Conservation (phyloP, 2,113 vertebrate species). For the Megaceryle torquata region DNA sequence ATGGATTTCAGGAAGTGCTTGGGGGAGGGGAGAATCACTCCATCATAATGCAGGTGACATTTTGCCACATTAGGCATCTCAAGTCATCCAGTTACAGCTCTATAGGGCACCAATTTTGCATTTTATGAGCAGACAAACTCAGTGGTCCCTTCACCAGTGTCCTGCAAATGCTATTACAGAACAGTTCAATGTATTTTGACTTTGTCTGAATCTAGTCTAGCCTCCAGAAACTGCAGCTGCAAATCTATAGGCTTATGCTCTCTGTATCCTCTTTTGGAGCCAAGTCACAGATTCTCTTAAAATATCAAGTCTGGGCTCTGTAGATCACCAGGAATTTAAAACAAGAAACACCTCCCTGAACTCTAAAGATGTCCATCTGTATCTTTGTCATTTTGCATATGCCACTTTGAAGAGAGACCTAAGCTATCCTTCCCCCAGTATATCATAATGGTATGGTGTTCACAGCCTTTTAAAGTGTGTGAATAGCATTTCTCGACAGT, state of each 20-base stretch:
- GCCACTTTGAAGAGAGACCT: background rate
- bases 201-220: background rate
- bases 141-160: background rate
- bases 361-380: background rate
- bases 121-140: background rate
- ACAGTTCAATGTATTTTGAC: background rate
- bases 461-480: background rate
- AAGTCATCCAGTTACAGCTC: background rate
- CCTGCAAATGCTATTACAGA: background rate
- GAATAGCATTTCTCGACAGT: background rate
- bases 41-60: background rate
- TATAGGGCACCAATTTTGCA: background rate
- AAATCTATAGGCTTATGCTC: background rate
- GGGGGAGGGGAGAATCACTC: background rate
- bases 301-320: background rate
- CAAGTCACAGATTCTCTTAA: background rate
- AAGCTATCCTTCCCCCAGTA: background rate
- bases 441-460: background rate
- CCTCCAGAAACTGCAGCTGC: background rate
- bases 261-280: background rate
- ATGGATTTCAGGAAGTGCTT: constrained; percentile 43
- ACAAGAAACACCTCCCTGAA: background rate
- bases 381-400: background rate
- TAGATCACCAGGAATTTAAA: background rate
- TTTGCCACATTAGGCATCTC: background rate